Conservation (phyloP, 2,113 vertebrate species). For the Sylvia atricapilla region DNA sequence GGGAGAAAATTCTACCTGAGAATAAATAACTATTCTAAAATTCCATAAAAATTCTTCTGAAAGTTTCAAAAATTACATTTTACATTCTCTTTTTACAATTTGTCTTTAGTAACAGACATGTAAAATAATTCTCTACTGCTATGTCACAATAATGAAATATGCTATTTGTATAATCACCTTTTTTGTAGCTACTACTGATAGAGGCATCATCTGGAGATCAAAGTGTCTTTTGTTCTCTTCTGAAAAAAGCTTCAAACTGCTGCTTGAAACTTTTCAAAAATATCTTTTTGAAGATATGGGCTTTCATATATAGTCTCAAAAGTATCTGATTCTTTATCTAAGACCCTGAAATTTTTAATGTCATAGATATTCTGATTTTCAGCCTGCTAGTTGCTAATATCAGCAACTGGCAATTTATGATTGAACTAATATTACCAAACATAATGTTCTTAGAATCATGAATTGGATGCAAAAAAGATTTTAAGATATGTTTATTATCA, state of each 20-base stretch:
- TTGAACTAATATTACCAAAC: neutral
- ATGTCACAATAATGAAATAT: constrained; percentile 39
- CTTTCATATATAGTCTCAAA: constrained; percentile 34
- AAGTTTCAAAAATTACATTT: constrained; percentile 31
- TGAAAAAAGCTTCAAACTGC: constrained; percentile 32
- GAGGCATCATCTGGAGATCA: constrained; percentile 49
- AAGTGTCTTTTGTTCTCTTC: constrained; percentile 49
- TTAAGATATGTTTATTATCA: neutral
- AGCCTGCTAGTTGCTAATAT: neutral
- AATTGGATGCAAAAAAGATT: neutral
- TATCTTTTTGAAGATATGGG: neutral
- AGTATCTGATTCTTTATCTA: neutral
- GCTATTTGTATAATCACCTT: constrained; percentile 53
- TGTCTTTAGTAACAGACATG: constrained; percentile 5
- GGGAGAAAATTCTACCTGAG: neutral
- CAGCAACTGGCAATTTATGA: neutral
- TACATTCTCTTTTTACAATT: constrained; percentile 23
- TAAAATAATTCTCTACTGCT: constrained; percentile 19
- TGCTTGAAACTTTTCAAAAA: constrained; percentile 27
- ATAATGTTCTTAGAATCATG: neutral
- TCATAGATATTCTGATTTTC: neutral
- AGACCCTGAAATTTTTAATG: neutral
- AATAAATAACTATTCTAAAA: neutral
- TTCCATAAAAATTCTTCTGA: neutral
- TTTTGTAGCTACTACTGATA: constrained; percentile 41